Conservation (phyloP, 2,888 invertebrate genomes). For the Ptychoptera albimana region DNA sequence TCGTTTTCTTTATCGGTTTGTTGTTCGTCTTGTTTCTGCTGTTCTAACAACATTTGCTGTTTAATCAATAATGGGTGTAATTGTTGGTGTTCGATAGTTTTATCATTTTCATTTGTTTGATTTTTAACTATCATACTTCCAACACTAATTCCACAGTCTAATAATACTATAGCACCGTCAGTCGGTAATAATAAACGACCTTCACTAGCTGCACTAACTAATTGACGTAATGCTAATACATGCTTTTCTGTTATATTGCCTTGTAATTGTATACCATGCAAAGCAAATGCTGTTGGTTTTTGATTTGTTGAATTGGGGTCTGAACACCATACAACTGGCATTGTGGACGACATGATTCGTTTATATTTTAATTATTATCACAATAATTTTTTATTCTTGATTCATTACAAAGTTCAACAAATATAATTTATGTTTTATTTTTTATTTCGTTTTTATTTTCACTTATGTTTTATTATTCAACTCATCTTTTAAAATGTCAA, state of each 20-base stretch:
- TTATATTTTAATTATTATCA: constrained; percentile 6
- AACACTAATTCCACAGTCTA: constrained; percentile 29
- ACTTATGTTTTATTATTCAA: no score
- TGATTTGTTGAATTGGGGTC: constrained; percentile 31
- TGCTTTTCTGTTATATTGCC: constrained; percentile 31
- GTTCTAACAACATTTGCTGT: no score
- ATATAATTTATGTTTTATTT: not conserved
- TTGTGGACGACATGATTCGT: constrained; percentile 28
- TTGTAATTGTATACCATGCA: constrained; percentile 31
- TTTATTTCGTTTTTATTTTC: not conserved
- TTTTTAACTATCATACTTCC: constrained; percentile 26
- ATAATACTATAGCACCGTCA: constrained; percentile 29
- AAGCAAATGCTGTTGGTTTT: constrained; percentile 29
- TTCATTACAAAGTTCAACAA: not conserved
- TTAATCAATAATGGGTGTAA: no score
- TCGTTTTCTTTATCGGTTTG: no score
- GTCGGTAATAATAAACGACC: constrained; percentile 29
- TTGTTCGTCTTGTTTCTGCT: no score
- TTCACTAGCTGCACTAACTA: constrained; percentile 30
- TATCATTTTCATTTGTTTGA: not conserved
- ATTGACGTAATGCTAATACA: constrained; percentile 26
- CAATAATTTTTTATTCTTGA: not conserved
- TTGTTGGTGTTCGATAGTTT: no score
- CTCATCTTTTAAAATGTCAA: no score
- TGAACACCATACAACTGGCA: constrained; percentile 32